Percentiles rank a stretch among this genome's conserved stretches.
Evolutionary conservation across 2,113 vertebrate species (phyloP).

Genomic region (Prochilodus magdalenae): DNA sequence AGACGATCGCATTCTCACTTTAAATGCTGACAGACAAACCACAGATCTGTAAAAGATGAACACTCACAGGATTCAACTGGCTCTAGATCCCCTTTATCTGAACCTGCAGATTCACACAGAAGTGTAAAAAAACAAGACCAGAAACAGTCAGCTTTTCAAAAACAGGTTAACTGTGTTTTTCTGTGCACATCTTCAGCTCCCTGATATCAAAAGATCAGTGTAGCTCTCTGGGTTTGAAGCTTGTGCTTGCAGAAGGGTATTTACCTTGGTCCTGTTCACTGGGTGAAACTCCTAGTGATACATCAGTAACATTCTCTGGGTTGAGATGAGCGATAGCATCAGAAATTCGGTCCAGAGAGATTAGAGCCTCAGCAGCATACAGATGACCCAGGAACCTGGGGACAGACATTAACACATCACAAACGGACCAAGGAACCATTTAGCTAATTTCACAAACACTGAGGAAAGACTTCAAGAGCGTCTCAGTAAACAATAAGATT

Average conservation of each 20-base stretch:
- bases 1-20: not conserved
- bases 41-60: conserved; percentile 1
- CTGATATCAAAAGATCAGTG: not conserved
- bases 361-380: conserved; percentile 97
- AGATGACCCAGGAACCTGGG: conserved; percentile 95
- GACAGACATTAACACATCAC: conserved; percentile 47
- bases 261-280: conserved; percentile 97
- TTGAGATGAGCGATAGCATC: conserved; percentile 97
- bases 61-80: conserved; percentile 93
- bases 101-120: conserved; percentile 75
- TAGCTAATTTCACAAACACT: too few relatives aligned
- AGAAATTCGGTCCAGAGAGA: conserved; percentile 97
- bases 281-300: conserved; percentile 89
- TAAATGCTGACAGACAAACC: not conserved
- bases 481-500: too few relatives aligned
- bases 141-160: too few relatives aligned
- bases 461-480: too few relatives aligned
- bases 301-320: conserved; percentile 95
- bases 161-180: not conserved
- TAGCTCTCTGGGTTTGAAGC: too few relatives aligned
- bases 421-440: conserved; percentile 6
- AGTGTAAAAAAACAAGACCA: not conserved
- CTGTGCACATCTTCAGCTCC: not conserved
- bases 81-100: conserved; percentile 94
- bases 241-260: conserved; percentile 10